phyloP scores from a whole-genome alignment of 2,888 invertebrate genomes.

The Meteorus colon region DNA sequence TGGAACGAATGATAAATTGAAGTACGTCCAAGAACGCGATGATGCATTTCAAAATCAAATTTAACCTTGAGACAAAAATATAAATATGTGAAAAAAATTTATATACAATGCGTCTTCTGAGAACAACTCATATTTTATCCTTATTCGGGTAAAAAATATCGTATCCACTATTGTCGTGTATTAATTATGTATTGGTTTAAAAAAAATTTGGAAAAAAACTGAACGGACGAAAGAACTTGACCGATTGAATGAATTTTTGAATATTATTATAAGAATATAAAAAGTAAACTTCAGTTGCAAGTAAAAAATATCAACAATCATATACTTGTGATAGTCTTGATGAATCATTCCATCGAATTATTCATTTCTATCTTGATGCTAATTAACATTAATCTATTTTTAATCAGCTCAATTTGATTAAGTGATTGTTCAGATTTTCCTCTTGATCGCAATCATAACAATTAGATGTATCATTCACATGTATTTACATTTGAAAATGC shows the following conservation, averaged over 20 bases:
- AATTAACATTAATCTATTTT: no score
- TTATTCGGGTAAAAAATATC: not conserved
- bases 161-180: not conserved
- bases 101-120: not conserved
- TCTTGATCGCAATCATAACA: no score
- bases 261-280: not conserved
- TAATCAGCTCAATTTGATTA: no score
- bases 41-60: not conserved
- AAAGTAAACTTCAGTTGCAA: no score
- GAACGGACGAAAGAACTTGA: not conserved
- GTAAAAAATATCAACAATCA: no score
- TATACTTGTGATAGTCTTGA: no score
- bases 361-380: no score
- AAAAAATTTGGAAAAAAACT: not conserved
- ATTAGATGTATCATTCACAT: no score
- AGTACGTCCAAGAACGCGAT: conserved; percentile 4
- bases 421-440: no score
- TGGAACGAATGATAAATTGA: conserved; percentile 4
- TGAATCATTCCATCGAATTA: no score
- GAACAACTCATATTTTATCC: not conserved
- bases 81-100: not conserved
- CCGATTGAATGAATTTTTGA: not conserved
- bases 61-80: not conserved
- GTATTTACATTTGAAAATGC: no score
- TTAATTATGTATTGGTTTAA: not conserved